Base-by-base conservation (phyloP, 2,888 invertebrate species). In the Cartodere bifasciata region DNA sequence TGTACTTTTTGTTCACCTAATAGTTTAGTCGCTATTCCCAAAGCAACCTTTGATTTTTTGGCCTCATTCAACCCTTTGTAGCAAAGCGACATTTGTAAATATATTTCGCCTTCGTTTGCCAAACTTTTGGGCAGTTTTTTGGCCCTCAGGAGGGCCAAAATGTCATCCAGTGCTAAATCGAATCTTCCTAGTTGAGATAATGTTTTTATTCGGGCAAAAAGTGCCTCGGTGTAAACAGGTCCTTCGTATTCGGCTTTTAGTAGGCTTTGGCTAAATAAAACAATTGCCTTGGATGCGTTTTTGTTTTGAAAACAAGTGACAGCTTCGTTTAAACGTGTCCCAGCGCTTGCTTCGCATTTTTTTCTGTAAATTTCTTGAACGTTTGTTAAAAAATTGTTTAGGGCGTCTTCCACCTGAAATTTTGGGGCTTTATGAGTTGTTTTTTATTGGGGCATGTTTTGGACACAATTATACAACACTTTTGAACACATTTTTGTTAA, bases 241-340 rank as follows among this genome's bases (percentile, higher is more conserved):
- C 79, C 74, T 45, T 70, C 67, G 42, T 62, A 56, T 0, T 83
- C 81, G 0, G 84, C 79, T 36, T 79, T 64, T 15, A 84, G 63
- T 4, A 86, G 73, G 9, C 80, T 78, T 52, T 83, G 79, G 53
- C 76, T 77, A 35, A 74, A 73, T 2, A 75, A 57, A 1, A 67
- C 57, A 12, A 84, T 55, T 0, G 83, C 75, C 46, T 65, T 69
- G 31, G 63, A 52, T 3, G 63, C 49, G 29, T 76, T 65, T 2
- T 68, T 70, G 2, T 62, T 57, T 28, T 68, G 55, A 31, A 73
- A 58, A 1, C 65, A 64, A 29, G 64, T 57, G 43, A 75, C 72
- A 0, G 76, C 82, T 25, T 75, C 75, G 4, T 67, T 48, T 2
- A 81, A 63, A 10, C 70, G 64, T 28, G 70, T 67, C 10, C 65